Evolutionary conservation across 2,797 vertebrate genomes (phyloP).

Genomic region (Podarcis siculus): DNA sequence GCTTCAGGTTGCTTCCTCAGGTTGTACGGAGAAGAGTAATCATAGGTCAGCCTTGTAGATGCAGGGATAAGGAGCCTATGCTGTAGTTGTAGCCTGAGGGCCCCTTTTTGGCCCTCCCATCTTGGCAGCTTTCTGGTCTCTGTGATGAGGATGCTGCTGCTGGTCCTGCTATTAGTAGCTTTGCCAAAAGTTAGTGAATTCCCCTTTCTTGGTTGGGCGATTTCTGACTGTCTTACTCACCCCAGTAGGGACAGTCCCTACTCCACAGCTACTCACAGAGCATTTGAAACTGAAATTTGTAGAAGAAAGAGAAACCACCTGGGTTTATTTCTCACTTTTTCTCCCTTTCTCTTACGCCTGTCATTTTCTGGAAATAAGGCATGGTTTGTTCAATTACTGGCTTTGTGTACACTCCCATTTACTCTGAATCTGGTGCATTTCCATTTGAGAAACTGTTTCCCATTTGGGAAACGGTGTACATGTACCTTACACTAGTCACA

Average conservation of each 20-base stretch:
- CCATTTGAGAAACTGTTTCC: no score
- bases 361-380: slow-evolving; percentile 53
- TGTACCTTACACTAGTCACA: no score
- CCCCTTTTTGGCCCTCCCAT: background rate
- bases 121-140: background rate
- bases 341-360: background rate
- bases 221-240: slow-evolving; percentile 60
- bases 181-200: slow-evolving; percentile 56
- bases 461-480: no score
- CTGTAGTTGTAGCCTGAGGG: no score
- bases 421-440: no score
- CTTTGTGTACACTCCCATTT: no score
- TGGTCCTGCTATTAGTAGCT: slow-evolving; percentile 61
- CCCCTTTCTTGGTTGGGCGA: slow-evolving; percentile 68
- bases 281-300: slow-evolving; percentile 38
- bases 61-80: background rate
- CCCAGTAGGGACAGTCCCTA: slow-evolving; percentile 68
- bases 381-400: background rate
- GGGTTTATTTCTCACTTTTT: slow-evolving; percentile 38
- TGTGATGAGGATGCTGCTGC: background rate
- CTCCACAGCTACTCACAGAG: accelerated
- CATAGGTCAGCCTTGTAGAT: accelerated
- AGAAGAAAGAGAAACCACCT: slow-evolving; percentile 17
- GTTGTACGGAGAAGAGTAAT: background rate
- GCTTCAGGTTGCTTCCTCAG: background rate